Evolutionary conservation across 1,140 invertebrate genomes (phyloP).

Genomic region (Drosophila funebris): DNA sequence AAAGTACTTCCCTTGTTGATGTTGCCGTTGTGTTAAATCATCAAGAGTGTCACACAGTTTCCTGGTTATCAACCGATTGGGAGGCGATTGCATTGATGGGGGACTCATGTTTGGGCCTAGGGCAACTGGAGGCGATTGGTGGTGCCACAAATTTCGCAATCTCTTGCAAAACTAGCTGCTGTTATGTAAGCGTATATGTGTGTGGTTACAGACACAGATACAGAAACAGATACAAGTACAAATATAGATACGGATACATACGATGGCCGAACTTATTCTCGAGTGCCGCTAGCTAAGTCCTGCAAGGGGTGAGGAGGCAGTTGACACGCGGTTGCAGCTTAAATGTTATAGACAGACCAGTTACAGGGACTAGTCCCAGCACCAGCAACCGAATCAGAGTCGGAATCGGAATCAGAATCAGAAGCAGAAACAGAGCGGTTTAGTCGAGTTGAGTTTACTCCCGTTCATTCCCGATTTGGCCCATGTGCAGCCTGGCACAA

Average conservation of each 20-base stretch:
- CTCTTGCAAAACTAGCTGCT: conserved; percentile 50
- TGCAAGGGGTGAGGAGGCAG: not conserved
- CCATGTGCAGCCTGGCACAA: conserved; percentile 52
- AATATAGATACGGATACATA: conserved; percentile 12
- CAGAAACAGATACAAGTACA: not conserved
- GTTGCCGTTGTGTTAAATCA: conserved; percentile 10
- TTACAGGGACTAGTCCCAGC: not conserved
- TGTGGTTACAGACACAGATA: not conserved
- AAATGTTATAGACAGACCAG: conserved; percentile 77
- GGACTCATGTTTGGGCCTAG: conserved; percentile 23
- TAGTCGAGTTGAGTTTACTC: conserved; percentile 10
- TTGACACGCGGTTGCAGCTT: conserved; percentile 63
- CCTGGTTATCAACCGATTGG: conserved; percentile 50
- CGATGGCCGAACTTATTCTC: conserved; percentile 20
- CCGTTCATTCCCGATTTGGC: conserved; percentile 34
- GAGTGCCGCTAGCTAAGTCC: conserved; percentile 15
- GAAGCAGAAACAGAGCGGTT: conserved; percentile 12
- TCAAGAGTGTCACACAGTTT: conserved; percentile 14
- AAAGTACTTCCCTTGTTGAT: not conserved
- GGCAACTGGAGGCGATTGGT: not conserved
- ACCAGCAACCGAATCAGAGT: not conserved
- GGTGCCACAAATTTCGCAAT: conserved; percentile 52
- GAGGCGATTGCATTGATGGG: not conserved
- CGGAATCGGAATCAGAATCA: not conserved
- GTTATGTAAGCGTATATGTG: not conserved